phyloP scores from a whole-genome alignment of 2,113 vertebrate genomes.

The Synodontis membranacea region DNA sequence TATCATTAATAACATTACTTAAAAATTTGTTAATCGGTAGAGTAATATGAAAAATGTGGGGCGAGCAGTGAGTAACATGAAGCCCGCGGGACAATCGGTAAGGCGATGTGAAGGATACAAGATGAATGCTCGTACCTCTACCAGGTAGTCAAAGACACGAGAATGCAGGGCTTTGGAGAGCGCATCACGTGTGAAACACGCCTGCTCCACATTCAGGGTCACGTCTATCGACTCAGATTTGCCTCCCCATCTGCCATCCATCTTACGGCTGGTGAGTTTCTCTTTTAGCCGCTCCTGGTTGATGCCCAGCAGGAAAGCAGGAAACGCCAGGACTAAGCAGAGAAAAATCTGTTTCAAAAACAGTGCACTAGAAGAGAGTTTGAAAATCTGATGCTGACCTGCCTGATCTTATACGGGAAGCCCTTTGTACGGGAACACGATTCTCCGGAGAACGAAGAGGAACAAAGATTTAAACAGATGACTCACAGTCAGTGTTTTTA shows the following conservation, averaged over 20 bases:
- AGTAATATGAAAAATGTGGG: neutral
- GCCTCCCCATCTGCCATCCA: conserved; percentile 98
- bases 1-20: conserved; percentile 30
- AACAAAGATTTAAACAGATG: neutral
- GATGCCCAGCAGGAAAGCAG: conserved; percentile 93
- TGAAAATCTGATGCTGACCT: neutral
- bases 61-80: neutral
- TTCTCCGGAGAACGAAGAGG: neutral
- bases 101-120: neutral
- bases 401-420: neutral
- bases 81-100: neutral
- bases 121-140: conserved; percentile 79
- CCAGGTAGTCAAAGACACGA: conserved; percentile 91
- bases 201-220: conserved; percentile 95
- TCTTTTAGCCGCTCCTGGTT: conserved; percentile 90
- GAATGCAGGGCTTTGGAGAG: conserved; percentile 94
- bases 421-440: neutral
- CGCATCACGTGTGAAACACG: conserved; percentile 92
- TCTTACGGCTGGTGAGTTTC: conserved; percentile 95
- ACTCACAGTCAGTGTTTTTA: conserved; percentile 5
- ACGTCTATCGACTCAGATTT: conserved; percentile 91
- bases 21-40: neutral
- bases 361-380: neutral
- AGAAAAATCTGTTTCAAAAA: neutral
- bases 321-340: conserved; percentile 89